phyloP scores from a whole-genome alignment of 2,113 vertebrate species.

The Mus pahari region DNA sequence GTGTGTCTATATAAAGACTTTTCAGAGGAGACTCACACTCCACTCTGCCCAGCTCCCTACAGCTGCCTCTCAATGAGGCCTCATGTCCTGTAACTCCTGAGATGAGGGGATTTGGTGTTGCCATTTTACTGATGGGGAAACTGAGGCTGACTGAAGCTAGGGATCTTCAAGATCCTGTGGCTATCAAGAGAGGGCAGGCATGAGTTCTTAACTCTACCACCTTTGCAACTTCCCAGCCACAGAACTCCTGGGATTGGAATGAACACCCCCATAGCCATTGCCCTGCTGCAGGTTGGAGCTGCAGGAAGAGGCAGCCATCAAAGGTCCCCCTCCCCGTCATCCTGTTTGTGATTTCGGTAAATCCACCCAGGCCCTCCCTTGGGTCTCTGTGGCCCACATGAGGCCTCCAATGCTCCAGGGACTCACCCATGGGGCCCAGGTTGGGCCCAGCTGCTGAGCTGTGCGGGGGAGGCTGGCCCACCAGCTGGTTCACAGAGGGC shows the following conservation, averaged over 20 bases:
- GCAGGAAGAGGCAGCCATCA: rapidly evolving
- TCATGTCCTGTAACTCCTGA: background rate
- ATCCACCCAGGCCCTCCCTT: background rate
- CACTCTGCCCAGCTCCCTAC: background rate
- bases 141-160: background rate
- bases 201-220: background rate
- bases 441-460: constrained; percentile 82
- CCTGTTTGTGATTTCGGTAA: rapidly evolving
- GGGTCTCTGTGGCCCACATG: background rate
- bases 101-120: no score
- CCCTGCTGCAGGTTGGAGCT: no score
- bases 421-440: constrained; percentile 93
- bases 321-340: rapidly evolving
- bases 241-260: rapidly evolving
- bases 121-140: background rate
- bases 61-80: rapidly evolving
- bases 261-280: rapidly evolving
- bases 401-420: rapidly evolving
- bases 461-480: constrained; percentile 94
- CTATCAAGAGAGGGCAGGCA: background rate
- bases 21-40: background rate
- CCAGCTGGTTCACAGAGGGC: constrained; percentile 94
- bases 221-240: background rate
- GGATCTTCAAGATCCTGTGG: background rate
- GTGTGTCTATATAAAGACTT: background rate